Evolutionary conservation across 2,113 vertebrate species (phyloP).

Genomic region (Antigone vipio): DNA sequence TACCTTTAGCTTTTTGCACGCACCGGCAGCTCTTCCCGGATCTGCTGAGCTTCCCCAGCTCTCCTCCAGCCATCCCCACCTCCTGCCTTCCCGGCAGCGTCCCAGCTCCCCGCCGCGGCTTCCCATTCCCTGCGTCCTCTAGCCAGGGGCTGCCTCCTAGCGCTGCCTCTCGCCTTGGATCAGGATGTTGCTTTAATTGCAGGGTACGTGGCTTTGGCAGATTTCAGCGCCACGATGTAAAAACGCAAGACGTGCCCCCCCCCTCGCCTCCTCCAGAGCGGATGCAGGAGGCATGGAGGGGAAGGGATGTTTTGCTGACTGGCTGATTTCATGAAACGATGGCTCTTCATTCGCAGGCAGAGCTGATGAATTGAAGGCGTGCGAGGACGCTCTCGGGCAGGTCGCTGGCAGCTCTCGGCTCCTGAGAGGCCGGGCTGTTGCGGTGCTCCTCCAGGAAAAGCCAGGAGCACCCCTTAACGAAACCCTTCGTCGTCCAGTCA

Average conservation of each 20-base stretch:
- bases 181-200: background rate
- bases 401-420: background rate
- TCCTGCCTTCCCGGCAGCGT: background rate
- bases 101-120: background rate
- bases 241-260: background rate
- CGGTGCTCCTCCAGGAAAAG: background rate
- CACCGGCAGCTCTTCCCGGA: background rate
- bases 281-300: background rate
- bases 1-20: background rate
- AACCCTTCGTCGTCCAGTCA: background rate
- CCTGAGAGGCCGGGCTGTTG: background rate
- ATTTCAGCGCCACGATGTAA: background rate
- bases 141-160: background rate
- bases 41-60: slow-evolving; percentile 22
- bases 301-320: background rate
- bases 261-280: background rate
- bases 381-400: slow-evolving; percentile 7
- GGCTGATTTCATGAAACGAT: background rate
- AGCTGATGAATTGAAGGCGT: background rate
- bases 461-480: slow-evolving; percentile 3
- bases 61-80: background rate
- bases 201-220: background rate
- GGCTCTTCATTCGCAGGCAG: background rate
- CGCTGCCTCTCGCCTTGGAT: background rate
- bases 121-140: background rate